phyloP scores from a whole-genome alignment of 1,140 invertebrate genomes.

The Cydia strobilella region DNA sequence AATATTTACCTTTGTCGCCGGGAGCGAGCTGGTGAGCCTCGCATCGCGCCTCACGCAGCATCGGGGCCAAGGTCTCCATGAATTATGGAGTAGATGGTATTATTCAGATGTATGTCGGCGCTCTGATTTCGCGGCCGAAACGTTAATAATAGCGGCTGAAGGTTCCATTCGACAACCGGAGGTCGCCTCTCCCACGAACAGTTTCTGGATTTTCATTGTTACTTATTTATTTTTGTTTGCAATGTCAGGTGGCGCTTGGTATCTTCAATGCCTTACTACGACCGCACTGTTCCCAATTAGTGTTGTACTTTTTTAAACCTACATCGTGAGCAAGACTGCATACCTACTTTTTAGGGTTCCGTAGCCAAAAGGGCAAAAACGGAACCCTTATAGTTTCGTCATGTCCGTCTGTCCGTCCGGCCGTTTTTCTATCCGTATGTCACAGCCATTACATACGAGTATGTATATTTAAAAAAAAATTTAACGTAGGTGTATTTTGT shows the following conservation, averaged over 20 bases:
- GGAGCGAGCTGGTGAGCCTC: constrained; percentile 35
- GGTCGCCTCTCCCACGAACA: constrained; percentile 56
- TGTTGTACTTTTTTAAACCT: neutral
- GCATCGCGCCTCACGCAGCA: constrained; percentile 48
- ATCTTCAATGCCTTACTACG: constrained; percentile 4
- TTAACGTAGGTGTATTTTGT: too few relatives aligned
- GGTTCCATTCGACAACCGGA: constrained; percentile 65
- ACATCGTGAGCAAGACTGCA: too few relatives aligned
- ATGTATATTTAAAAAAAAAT: too few relatives aligned
- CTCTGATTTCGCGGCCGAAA: constrained; percentile 72
- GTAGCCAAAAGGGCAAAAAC: too few relatives aligned
- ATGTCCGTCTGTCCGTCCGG: too few relatives aligned
- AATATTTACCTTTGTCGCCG: constrained; percentile 36
- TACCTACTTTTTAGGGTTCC: too few relatives aligned
- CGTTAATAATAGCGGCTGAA: constrained; percentile 73
- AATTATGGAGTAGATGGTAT: constrained; percentile 79
- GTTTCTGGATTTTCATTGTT: constrained; percentile 62
- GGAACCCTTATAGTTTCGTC: too few relatives aligned
- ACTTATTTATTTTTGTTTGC: constrained; percentile 35
- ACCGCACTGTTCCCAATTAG: constrained; percentile 1
- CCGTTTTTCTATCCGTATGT: too few relatives aligned
- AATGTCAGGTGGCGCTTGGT: constrained; percentile 21
- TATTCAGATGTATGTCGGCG: constrained; percentile 74
- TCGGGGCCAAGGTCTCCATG: constrained; percentile 75
- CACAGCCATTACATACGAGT: too few relatives aligned